phyloP scores from a whole-genome alignment of 2,797 vertebrate species.

The Corythornis leucogaster region DNA sequence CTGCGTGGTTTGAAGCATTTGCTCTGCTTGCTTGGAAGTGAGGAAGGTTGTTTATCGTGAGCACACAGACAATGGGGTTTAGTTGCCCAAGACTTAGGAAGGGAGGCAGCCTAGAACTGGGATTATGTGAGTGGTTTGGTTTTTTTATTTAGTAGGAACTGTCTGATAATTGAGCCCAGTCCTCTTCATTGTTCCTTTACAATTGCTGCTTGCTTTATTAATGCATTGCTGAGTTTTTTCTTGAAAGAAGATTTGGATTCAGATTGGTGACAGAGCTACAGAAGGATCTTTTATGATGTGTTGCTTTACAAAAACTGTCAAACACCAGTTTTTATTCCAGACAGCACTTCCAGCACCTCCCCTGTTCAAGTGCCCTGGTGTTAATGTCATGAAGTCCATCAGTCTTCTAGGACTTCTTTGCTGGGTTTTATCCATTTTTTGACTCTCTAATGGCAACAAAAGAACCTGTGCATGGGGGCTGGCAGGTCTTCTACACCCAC shows the following conservation, averaged over 20 bases:
- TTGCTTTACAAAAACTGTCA: neutral
- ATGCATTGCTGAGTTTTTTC: neutral
- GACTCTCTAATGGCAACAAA: neutral
- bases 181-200: constrained; percentile 31
- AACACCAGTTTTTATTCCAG: neutral
- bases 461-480: neutral
- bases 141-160: neutral
- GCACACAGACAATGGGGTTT: constrained; percentile 8
- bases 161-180: constrained; percentile 18
- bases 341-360: neutral
- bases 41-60: constrained; percentile 24
- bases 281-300: neutral
- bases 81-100: constrained; percentile 3
- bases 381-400: neutral
- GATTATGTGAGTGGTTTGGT: neutral
- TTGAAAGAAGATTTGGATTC: constrained; percentile 7
- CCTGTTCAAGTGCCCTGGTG: neutral
- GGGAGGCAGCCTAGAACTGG: neutral
- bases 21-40: neutral
- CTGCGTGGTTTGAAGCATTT: neutral
- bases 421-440: neutral
- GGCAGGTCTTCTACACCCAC: neutral
- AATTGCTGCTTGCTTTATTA: neutral
- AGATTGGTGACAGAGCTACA: neutral
- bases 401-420: neutral